Evolutionary conservation across 2,113 vertebrate genomes (phyloP), one percentile per base, ranked within the genome.

Genomic region (Argyrosomus japonicus): DNA sequence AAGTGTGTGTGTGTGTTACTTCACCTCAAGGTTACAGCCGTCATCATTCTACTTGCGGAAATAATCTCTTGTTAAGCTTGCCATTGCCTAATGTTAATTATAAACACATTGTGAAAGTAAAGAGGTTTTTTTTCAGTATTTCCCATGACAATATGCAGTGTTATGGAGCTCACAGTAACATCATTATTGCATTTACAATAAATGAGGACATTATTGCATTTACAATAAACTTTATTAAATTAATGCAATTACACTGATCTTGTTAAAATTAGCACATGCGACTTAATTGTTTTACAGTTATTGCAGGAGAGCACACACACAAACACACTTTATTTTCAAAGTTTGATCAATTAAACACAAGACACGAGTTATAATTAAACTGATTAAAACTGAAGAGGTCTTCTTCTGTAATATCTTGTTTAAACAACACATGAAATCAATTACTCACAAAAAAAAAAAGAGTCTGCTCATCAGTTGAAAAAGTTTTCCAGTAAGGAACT

Each of bases 201-300:
- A 89, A 86, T 77, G 50, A 84, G 53, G 64, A 80, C 80, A 56
- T 82, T 71, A 81, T 87, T 90, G 77, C 65, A 61, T 88, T 85
- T 72, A 77, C 51, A 71, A 67, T 84, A 82, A 72, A 83, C 70
- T 91, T 90, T 75, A 85, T 90, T 85, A 79, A 64, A 82, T 86
- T 73, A 79, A 75, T 82, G 77, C 45, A 67, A 71, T 89, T 81
- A 71, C 75, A 75, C 51, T 81, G 68, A 86, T 87, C 62, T 21
- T 77, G 60, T 85, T 85, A 57, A 82, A 90, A 87, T 68, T 64
- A 71, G 47, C 15, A 60, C 65, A 60, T 40, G 32, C 43, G 27
- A 60, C 70, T 73, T 89, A 60, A 87, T 87, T 90, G 73, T 79
- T 86, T 84, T 18, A 76, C 50, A 81, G 68, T 61, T 40, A 60